phyloP scores from a whole-genome alignment of 2,888 invertebrate species.

The Pandemis corylana region DNA sequence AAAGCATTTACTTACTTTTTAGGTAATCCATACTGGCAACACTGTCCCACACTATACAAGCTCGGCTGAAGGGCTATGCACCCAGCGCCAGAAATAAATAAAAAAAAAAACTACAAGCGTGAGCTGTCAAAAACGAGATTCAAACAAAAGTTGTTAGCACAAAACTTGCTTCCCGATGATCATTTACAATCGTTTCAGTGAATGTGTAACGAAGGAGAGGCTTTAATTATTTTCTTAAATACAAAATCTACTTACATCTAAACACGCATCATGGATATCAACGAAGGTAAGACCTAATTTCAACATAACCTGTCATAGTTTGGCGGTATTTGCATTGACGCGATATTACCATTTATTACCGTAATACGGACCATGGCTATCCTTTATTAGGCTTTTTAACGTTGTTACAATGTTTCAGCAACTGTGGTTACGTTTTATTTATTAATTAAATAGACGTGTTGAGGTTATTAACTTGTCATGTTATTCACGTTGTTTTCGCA shows the following conservation, averaged over 20 bases:
- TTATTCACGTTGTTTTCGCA: constrained; percentile 19
- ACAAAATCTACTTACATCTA: neutral
- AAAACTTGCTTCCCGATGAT: constrained; percentile 19
- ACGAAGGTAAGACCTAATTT: constrained; percentile 65
- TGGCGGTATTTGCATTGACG: constrained; percentile 46
- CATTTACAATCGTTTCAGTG: constrained; percentile 11
- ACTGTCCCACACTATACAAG: too few relatives aligned
- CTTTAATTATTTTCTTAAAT: constrained; percentile 4
- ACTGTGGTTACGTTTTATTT: neutral
- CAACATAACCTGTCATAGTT: constrained; percentile 52
- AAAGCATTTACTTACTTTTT: too few relatives aligned
- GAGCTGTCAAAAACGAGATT: constrained; percentile 22
- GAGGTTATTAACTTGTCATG: constrained; percentile 33
- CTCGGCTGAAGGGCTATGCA: too few relatives aligned
- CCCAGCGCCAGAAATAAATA: too few relatives aligned
- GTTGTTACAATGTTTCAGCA: neutral
- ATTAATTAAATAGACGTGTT: neutral
- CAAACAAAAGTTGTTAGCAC: constrained; percentile 40
- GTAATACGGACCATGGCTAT: neutral
- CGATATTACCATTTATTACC: constrained; percentile 12
- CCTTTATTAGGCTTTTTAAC: neutral
- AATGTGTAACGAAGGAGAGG: constrained; percentile 21
- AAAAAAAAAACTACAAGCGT: too few relatives aligned
- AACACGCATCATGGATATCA: constrained; percentile 66
- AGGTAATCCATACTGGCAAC: too few relatives aligned